A percentile compares a stretch with the other conserved stretches of the same genome.
Evolutionary conservation across 2,113 vertebrate genomes (phyloP).

Genomic region (Bostrychus sinensis): DNA sequence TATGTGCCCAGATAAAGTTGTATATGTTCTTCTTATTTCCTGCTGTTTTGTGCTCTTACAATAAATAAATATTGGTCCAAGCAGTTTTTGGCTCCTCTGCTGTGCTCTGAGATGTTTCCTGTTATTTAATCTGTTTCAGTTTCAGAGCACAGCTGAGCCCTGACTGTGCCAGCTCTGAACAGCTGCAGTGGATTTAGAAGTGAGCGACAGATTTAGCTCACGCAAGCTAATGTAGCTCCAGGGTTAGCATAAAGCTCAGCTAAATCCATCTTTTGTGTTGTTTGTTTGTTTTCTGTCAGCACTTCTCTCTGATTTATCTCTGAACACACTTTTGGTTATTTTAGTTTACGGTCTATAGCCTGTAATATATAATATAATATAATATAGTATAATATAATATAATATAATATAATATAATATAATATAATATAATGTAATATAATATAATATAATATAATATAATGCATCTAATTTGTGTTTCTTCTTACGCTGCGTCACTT

Average conservation of each 20-base stretch:
- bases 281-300: constrained; percentile 16
- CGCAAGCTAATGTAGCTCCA: constrained; percentile 51
- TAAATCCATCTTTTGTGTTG: constrained; percentile 9
- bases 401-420: too few species aligned
- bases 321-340: not conserved
- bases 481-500: too few species aligned
- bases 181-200: constrained; percentile 76
- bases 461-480: too few species aligned
- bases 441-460: too few species aligned
- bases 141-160: constrained; percentile 7
- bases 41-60: too few species aligned
- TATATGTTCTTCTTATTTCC: too few species aligned
- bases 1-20: too few species aligned
- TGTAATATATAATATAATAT: too few species aligned
- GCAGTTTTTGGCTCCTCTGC: not conserved
- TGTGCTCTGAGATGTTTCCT: not conserved
- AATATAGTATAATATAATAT: too few species aligned
- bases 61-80: too few species aligned
- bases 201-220: constrained; percentile 74
- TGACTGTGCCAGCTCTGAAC: constrained; percentile 49
- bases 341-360: too few species aligned
- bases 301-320: not conserved
- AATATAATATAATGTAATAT: too few species aligned
- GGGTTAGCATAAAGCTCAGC: constrained; percentile 34
- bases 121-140: constrained; percentile 4